phyloP scores from a whole-genome alignment of 1,140 invertebrate species.

The Triops cancriformis region DNA sequence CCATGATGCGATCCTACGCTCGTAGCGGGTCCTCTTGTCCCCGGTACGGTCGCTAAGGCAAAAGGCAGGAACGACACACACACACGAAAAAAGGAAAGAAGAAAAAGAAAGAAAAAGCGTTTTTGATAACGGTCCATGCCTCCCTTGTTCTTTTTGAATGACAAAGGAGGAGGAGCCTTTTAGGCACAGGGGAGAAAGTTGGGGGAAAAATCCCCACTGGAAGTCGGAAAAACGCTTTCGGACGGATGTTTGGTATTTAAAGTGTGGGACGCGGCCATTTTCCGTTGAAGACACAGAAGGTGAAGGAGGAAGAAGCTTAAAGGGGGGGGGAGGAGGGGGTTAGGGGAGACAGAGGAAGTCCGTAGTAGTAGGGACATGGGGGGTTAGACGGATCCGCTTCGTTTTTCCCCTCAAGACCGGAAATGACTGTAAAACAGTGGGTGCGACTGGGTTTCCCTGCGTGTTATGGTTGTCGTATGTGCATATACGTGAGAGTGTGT shows the following conservation, averaged over 20 bases:
- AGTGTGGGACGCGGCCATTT: not conserved
- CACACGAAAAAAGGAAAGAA: too few species aligned
- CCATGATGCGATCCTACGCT: too few species aligned
- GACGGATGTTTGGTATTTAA: constrained; percentile 6
- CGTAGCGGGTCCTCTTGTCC: too few species aligned
- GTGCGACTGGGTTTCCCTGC: constrained; percentile 7
- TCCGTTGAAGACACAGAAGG: not conserved
- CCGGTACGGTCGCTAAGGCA: too few species aligned
- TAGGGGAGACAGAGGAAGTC: not conserved
- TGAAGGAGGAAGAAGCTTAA: not conserved
- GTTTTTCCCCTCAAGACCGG: constrained; percentile 2
- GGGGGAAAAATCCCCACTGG: too few species aligned
- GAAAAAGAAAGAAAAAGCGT: not conserved
- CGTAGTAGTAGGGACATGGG: too few species aligned
- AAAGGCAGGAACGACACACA: too few species aligned
- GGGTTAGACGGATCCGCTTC: not conserved
- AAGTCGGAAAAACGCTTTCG: not conserved
- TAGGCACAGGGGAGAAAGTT: not conserved
- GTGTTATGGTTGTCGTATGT: constrained; percentile 5
- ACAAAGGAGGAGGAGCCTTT: not conserved
- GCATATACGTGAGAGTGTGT: not conserved
- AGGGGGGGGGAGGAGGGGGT: not conserved
- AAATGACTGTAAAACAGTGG: constrained; percentile 14
- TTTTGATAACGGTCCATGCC: not conserved
- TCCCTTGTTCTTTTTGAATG: not conserved